phyloP scores from a whole-genome alignment of 1,140 invertebrate genomes.

The Zaprionus camerounensis region DNA sequence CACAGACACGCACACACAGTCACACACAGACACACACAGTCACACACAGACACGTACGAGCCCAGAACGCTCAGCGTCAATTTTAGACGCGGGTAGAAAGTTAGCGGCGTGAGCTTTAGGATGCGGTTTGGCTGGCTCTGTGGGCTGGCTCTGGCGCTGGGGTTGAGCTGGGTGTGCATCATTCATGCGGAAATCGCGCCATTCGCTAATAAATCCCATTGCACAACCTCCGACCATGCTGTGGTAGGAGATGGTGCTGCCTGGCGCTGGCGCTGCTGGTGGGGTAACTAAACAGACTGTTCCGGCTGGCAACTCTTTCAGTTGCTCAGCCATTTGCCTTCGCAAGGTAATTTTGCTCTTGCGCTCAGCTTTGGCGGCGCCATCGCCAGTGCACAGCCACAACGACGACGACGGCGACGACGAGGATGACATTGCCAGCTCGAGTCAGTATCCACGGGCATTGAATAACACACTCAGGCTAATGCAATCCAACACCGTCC shows the following conservation, averaged over 20 bases:
- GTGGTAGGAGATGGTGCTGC: neutral
- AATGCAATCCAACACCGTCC: constrained; percentile 63
- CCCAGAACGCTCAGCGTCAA: constrained; percentile 29
- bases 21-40: neutral
- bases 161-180: constrained; percentile 43
- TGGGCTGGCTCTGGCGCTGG: constrained; percentile 10
- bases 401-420: constrained; percentile 4
- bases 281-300: constrained; percentile 26
- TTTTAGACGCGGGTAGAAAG: constrained; percentile 10
- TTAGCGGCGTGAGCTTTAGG: neutral
- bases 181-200: constrained; percentile 68
- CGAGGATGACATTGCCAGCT: constrained; percentile 13
- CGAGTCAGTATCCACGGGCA: constrained; percentile 32
- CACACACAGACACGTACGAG: neutral
- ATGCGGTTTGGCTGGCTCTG: constrained; percentile 23
- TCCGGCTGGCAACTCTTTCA: constrained; percentile 25
- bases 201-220: constrained; percentile 73
- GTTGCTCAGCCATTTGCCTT: constrained; percentile 47
- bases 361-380: constrained; percentile 2
- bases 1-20: neutral
- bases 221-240: constrained; percentile 43
- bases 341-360: constrained; percentile 56
- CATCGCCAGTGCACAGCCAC: neutral
- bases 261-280: neutral
- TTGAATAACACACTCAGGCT: constrained; percentile 77